Evolutionary conservation across 2,113 vertebrate genomes (phyloP).

Genomic region (Syngnathus floridae): DNA sequence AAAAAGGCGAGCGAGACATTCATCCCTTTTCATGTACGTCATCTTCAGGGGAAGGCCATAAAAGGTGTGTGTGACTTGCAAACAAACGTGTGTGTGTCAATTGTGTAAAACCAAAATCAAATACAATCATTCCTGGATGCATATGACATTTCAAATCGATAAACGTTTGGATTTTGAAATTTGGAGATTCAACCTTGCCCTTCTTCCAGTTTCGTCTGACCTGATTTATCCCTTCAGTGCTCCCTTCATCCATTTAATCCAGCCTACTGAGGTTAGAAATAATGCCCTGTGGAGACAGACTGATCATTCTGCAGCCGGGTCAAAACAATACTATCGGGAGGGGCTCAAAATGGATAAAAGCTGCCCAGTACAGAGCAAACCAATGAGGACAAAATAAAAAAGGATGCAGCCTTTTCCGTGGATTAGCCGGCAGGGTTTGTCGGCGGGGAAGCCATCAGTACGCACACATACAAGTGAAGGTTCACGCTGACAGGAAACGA

Average conservation of each 20-base stretch:
- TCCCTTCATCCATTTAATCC: constrained; percentile 52
- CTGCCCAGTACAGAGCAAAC: constrained; percentile 25
- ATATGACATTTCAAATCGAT: too few species aligned
- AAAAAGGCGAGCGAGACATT: background rate
- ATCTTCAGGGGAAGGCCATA: background rate
- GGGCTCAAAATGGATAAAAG: constrained; percentile 16
- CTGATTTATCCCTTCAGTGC: constrained; percentile 38
- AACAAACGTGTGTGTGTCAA: background rate
- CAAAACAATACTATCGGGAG: constrained; percentile 37
- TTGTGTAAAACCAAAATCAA: too few species aligned
- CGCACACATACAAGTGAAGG: background rate
- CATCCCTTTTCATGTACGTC: constrained; percentile 19
- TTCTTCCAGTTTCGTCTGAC: constrained; percentile 35
- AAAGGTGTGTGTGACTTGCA: background rate
- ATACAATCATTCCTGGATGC: too few species aligned
- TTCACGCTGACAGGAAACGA: background rate
- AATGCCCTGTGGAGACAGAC: constrained; percentile 39
- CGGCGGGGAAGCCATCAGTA: constrained; percentile 4
- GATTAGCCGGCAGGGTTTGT: constrained; percentile 26
- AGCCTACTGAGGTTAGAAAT: constrained; percentile 43
- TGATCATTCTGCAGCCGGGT: constrained; percentile 41
- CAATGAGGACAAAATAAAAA: constrained; percentile 23
- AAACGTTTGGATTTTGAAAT: too few species aligned
- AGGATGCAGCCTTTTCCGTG: constrained; percentile 16
- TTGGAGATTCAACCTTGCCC: constrained; percentile 11